Conservation (phyloP, 1,140 invertebrate species). For the Araneus ventricosus region DNA sequence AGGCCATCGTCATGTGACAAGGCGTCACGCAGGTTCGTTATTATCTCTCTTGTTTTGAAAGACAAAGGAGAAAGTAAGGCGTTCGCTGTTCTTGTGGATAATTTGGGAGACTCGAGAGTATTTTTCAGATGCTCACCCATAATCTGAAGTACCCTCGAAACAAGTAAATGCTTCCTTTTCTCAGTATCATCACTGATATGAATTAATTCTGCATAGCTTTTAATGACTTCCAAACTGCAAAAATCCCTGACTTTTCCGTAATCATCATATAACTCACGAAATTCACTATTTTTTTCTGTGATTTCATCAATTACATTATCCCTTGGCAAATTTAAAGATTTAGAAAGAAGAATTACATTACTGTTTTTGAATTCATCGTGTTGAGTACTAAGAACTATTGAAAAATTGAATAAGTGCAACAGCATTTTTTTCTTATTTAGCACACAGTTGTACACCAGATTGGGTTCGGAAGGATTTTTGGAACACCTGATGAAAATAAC, state of each 20-base stretch:
- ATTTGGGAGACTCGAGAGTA: slow-evolving; percentile 53
- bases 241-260: too few relatives aligned
- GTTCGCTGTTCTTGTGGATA: not conserved
- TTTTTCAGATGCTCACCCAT: slow-evolving; percentile 48
- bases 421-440: slow-evolving; percentile 29
- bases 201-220: slow-evolving; percentile 1
- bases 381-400: not conserved
- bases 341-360: not conserved
- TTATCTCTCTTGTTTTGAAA: not conserved
- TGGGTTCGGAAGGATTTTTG: not conserved
- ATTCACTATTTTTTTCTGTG: too few relatives aligned
- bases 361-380: too few relatives aligned
- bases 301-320: not conserved
- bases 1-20: slow-evolving; percentile 12
- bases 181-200: not conserved
- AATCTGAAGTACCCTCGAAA: slow-evolving; percentile 24
- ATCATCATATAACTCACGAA: too few relatives aligned
- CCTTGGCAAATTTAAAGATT: not conserved
- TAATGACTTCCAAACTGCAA: not conserved
- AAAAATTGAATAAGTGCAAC: not conserved
- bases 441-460: not conserved
- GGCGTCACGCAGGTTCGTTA: slow-evolving; percentile 32
- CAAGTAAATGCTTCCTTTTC: not conserved
- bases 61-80: not conserved
- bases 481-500: slow-evolving; percentile 31